These are phyloP conservation scores for Scaeva pyrastri DNA, from an alignment of 2,888 invertebrate genomes.

Conservation along the genomic window DNA sequence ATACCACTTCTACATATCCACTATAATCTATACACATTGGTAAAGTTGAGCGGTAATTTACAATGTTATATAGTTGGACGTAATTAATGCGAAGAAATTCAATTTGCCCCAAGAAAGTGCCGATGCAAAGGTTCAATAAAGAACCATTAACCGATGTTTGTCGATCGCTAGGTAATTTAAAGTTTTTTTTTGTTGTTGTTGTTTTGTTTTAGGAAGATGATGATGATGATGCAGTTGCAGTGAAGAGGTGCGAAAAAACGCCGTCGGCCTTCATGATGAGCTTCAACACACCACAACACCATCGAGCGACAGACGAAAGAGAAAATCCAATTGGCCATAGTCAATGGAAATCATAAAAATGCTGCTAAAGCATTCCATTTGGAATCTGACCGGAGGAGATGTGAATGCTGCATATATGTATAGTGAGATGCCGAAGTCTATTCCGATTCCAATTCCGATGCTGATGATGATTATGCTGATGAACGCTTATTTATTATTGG, in stretches of 20 bases:
- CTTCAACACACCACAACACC: not conserved
- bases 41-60: slow-evolving; percentile 1
- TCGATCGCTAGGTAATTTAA: slow-evolving; percentile 44
- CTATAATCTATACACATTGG: no score
- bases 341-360: slow-evolving; percentile 59
- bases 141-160: slow-evolving; percentile 68
- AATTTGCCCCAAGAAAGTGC: slow-evolving; percentile 67
- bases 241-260: slow-evolving; percentile 68
- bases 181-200: not conserved
- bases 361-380: slow-evolving; percentile 49
- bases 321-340: slow-evolving; percentile 45
- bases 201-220: not conserved
- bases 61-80: slow-evolving; percentile 53
- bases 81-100: slow-evolving; percentile 73
- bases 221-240: not conserved
- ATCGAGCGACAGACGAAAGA: slow-evolving; percentile 12
- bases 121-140: slow-evolving; percentile 59
- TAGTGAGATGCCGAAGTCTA: slow-evolving; percentile 17
- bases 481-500: slow-evolving; percentile 65
- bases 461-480: slow-evolving; percentile 71
- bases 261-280: slow-evolving; percentile 55
- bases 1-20: slow-evolving; percentile 1
- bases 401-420: slow-evolving; percentile 45
- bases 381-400: slow-evolving; percentile 55
- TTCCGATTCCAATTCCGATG: not conserved